Evolutionary conservation across 2,797 vertebrate species (phyloP).

Genomic region (Falco berigora): DNA sequence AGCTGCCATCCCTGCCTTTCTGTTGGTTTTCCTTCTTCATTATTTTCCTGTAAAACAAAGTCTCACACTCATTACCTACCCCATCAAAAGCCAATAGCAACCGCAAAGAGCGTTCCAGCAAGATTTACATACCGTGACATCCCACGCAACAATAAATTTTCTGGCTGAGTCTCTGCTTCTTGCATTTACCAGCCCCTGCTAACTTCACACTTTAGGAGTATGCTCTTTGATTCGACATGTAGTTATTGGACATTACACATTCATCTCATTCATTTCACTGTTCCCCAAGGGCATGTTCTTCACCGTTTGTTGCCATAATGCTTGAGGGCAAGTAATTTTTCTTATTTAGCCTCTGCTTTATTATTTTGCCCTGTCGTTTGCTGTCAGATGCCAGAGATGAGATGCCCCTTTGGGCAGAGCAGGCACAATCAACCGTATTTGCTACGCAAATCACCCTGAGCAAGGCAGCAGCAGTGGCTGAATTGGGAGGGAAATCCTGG

Average conservation of each 20-base stretch:
- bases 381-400: neutral
- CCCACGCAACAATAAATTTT: neutral
- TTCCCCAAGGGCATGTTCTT: slow-evolving; percentile 32
- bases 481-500: neutral
- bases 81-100: neutral
- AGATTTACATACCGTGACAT: neutral
- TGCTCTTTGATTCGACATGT: neutral
- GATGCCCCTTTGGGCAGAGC: slow-evolving; percentile 1
- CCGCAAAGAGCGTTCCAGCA: neutral
- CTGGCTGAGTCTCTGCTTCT: neutral
- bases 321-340: slow-evolving; percentile 46
- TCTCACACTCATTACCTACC: neutral
- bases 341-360: slow-evolving; percentile 38
- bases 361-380: neutral
- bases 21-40: neutral
- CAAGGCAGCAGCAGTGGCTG: neutral
- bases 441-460: neutral
- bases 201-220: neutral
- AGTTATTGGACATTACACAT: slow-evolving; percentile 48
- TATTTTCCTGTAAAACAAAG: neutral
- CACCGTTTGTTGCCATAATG: slow-evolving; percentile 57
- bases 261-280: neutral
- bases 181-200: neutral
- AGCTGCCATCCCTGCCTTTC: neutral
- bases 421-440: neutral